Evolutionary conservation across 2,797 vertebrate species (phyloP).

Genomic region (Cryptoblepharus egeriae): DNA sequence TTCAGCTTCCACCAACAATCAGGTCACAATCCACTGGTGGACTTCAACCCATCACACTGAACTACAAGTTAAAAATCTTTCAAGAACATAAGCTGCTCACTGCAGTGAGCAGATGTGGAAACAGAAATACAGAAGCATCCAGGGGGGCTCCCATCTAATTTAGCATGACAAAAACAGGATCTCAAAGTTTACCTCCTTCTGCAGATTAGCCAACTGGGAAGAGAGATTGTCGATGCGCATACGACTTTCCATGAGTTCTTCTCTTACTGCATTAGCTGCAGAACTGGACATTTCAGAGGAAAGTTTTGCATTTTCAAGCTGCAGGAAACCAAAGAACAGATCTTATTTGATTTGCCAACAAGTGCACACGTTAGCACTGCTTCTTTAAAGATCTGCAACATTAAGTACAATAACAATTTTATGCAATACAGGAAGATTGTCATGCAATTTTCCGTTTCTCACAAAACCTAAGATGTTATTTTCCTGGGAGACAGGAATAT

Average conservation of each 20-base stretch:
- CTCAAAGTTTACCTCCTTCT: constrained; percentile 83
- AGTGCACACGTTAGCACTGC: constrained; percentile 55
- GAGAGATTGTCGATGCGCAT: constrained; percentile 85
- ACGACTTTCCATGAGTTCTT: constrained; percentile 86
- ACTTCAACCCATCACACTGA: no score
- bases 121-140: no score
- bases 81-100: no score
- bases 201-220: constrained; percentile 82
- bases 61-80: no score
- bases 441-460: neutral
- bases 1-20: no score
- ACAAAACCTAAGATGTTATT: no score
- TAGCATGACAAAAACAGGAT: neutral
- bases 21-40: no score
- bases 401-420: constrained; percentile 33
- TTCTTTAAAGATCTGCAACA: constrained; percentile 35
- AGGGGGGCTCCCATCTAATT: neutral
- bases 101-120: no score
- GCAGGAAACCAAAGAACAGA: constrained; percentile 30
- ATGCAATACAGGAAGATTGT: constrained; percentile 49
- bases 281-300: constrained; percentile 86
- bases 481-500: neutral
- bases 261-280: constrained; percentile 80
- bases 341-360: constrained; percentile 43
- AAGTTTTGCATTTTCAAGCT: constrained; percentile 88